Evolutionary conservation across 2,888 invertebrate genomes (phyloP).

Genomic region (Lucinisca nassula): DNA sequence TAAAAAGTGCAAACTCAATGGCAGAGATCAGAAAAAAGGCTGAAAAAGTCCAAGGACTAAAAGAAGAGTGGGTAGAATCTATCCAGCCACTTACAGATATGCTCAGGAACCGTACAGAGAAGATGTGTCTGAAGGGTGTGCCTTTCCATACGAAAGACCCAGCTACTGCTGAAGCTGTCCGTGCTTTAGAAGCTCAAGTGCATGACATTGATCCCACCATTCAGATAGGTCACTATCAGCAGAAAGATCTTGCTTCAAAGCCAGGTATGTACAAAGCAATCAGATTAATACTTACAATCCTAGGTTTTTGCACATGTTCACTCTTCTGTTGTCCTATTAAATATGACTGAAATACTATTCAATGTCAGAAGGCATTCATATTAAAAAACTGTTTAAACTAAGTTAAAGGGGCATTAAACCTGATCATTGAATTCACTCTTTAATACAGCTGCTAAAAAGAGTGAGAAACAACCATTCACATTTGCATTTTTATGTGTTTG

Average conservation of each 20-base stretch:
- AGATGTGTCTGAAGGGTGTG: background rate
- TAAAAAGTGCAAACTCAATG: background rate
- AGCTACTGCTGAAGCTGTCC: background rate
- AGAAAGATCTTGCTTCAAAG: background rate
- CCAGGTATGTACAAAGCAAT: background rate
- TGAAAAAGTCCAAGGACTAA: conserved; percentile 25
- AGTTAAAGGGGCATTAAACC: too few relatives aligned
- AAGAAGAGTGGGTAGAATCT: conserved; percentile 35
- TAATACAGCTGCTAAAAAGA: too few relatives aligned
- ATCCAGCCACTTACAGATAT: background rate
- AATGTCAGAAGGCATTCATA: too few relatives aligned
- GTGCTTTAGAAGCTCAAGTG: background rate
- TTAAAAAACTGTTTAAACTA: too few relatives aligned
- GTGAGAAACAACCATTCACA: too few relatives aligned
- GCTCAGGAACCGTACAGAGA: background rate
- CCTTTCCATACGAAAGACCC: background rate
- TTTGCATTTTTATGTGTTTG: too few relatives aligned
- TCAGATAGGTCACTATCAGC: background rate
- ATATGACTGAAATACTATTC: too few relatives aligned
- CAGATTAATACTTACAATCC: too few relatives aligned
- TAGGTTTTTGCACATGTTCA: too few relatives aligned
- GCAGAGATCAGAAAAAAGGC: background rate
- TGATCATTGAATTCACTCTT: too few relatives aligned
- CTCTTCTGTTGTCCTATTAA: too few relatives aligned
- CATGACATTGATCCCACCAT: conserved; percentile 21